phyloP scores from a whole-genome alignment of 1,140 invertebrate species.

The Dreissena rostriformis region DNA sequence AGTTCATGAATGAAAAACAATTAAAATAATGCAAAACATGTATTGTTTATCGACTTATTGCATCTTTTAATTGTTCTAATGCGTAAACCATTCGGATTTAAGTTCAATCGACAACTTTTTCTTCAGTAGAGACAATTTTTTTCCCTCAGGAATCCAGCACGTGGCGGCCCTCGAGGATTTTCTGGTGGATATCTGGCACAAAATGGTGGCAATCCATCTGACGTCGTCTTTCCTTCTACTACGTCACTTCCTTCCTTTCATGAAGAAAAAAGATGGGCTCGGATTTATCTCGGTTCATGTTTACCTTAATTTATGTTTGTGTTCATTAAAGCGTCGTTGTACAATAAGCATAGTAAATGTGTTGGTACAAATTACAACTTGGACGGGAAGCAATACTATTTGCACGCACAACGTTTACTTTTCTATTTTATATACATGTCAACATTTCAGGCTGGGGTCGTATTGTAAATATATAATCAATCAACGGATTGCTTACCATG shows the following conservation, averaged over 20 bases:
- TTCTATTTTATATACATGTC: not conserved
- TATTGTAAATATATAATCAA: conserved; percentile 79
- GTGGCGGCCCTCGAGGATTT: conserved; percentile 67
- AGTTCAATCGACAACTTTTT: too few relatives aligned
- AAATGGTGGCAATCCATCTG: conserved; percentile 73
- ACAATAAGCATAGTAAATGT: too few relatives aligned
- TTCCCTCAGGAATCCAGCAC: too few relatives aligned
- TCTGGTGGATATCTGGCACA: conserved; percentile 74
- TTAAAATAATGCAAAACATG: too few relatives aligned
- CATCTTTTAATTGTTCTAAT: too few relatives aligned
- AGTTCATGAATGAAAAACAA: too few relatives aligned
- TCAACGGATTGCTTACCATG: conserved; percentile 72
- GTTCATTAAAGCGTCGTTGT: too few relatives aligned
- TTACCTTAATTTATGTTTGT: too few relatives aligned
- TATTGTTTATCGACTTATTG: too few relatives aligned
- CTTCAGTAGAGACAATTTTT: too few relatives aligned
- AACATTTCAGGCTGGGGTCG: conserved; percentile 72
- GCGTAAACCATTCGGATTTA: too few relatives aligned
- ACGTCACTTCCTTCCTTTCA: conserved; percentile 70
- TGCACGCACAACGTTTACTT: not conserved
- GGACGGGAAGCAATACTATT: not conserved
- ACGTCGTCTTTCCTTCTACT: conserved; percentile 74
- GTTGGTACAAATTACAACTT: too few relatives aligned
- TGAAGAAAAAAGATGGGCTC: conserved; percentile 72
- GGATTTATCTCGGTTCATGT: not conserved